A percentile compares a stretch with the other conserved stretches of the same genome.
These are phyloP conservation scores for Toxonevra muliebris DNA, from an alignment of 2,888 invertebrate genomes.

Conservation along the genomic window DNA sequence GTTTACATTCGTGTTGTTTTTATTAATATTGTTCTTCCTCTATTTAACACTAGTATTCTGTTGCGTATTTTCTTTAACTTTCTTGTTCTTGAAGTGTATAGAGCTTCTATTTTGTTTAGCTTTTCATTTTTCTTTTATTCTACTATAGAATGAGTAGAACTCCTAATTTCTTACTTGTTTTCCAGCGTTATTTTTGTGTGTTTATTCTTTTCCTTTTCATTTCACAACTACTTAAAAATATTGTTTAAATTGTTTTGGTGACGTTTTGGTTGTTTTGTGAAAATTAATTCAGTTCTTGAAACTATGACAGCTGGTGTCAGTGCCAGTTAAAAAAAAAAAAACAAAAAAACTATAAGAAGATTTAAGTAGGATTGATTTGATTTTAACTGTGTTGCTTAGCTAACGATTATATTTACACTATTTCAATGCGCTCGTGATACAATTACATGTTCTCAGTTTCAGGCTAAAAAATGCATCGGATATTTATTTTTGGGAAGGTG, in stretches of 20 bases:
- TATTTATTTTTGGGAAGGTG: too few species aligned
- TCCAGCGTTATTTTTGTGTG: neutral
- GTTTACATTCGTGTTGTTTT: conserved; percentile 47
- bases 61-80: conserved; percentile 18
- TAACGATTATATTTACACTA: too few species aligned
- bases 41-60: conserved; percentile 6
- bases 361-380: too few species aligned
- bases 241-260: neutral
- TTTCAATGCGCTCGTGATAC: too few species aligned
- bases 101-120: conserved; percentile 19
- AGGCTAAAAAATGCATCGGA: too few species aligned
- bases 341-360: neutral
- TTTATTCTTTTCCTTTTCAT: neutral
- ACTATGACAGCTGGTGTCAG: neutral
- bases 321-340: neutral
- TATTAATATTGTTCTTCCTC: conserved; percentile 14
- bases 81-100: conserved; percentile 5
- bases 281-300: neutral
- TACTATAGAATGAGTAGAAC: too few species aligned
- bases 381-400: too few species aligned
- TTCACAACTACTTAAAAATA: neutral
- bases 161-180: neutral
- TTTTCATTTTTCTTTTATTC: conserved; percentile 11
- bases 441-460: too few species aligned
- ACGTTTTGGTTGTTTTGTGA: neutral